Conservation (phyloP, 2,888 invertebrate genomes). For the Mechanitis messenoides region DNA sequence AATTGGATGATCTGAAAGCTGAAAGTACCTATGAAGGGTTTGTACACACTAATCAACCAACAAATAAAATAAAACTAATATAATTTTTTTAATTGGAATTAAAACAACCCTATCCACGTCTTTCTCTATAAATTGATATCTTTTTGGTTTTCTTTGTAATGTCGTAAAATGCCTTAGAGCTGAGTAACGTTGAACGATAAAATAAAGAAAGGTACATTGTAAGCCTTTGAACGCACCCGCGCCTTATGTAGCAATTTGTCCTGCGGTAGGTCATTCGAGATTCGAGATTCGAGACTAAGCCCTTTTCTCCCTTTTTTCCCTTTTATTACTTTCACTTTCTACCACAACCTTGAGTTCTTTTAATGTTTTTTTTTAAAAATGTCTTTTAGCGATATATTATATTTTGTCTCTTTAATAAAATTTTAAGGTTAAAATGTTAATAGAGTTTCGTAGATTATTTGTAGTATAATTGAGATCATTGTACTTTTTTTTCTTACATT, state of each 20-base stretch:
- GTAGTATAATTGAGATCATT: no score
- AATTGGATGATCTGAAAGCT: no score
- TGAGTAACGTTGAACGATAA: conserved; percentile 28
- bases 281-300: conserved; percentile 25
- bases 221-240: conserved; percentile 37
- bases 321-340: conserved; percentile 28
- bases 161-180: conserved; percentile 27
- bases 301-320: conserved; percentile 17
- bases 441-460: no score
- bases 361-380: conserved; percentile 4
- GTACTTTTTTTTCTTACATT: no score
- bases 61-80: no score
- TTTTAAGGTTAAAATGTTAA: no score
- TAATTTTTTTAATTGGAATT: no score
- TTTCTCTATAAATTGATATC: conserved; percentile 37
- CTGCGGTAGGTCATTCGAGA: conserved; percentile 28
- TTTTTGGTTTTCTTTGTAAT: conserved; percentile 31
- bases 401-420: no score
- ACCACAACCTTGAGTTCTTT: conserved; percentile 9
- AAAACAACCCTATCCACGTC: no score
- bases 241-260: conserved; percentile 35
- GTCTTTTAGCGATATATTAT: no score
- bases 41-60: no score
- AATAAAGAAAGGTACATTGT: conserved; percentile 31
- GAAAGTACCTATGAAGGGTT: no score